Base-by-base conservation (phyloP, 2,113 vertebrate genomes). In the Alethe castanea region DNA sequence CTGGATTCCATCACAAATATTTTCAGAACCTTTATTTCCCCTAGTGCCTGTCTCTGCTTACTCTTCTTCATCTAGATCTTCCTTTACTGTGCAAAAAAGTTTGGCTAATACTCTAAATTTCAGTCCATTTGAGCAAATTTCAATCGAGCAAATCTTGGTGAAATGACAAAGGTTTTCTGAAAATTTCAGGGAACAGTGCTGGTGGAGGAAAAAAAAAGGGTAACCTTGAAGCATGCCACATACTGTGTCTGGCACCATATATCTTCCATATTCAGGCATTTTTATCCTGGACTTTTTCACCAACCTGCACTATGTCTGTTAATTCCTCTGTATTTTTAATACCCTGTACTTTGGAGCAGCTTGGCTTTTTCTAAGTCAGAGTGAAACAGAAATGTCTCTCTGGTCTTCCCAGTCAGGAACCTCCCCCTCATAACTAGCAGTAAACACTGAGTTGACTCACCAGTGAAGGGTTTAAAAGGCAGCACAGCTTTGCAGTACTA, bases 341-440 rank as follows among this genome's bases (percentile, higher is more conserved):
- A 78, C 17, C 53, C 57, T 66, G 40, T 36, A 36, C 52, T 89
- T 79, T 3, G 2, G 28, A 90, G 84, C 29, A 91, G 66, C 50
- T 62, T 77, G 76, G 74, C 59, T 78, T 94, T 95, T 90, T 94
- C 59, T 47, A 77, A 45, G 69, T 47, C 86, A 72, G 44, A 67
- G 40, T 14, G 44, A 77, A 76, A 90, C 40, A 73, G 54, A 70
- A 95, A 90, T 54, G 85, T 90, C 85, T 92, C 92, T 62, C 81
- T 85, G 66, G 81, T 80, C 70, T 65, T 70, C 66, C 81, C 73
- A 87, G 91, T 54, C 73, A 89, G 62, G 89, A 94, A 85, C 90
- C 81, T 93, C 93, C 93, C 67, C 85, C 94, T 93, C 90, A 90
- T 70, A 93, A 81, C 35, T 10, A 85, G 56, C 87, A 66, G 93